phyloP scores from a whole-genome alignment of 2,888 invertebrate genomes.

The Baronia brevicornis region DNA sequence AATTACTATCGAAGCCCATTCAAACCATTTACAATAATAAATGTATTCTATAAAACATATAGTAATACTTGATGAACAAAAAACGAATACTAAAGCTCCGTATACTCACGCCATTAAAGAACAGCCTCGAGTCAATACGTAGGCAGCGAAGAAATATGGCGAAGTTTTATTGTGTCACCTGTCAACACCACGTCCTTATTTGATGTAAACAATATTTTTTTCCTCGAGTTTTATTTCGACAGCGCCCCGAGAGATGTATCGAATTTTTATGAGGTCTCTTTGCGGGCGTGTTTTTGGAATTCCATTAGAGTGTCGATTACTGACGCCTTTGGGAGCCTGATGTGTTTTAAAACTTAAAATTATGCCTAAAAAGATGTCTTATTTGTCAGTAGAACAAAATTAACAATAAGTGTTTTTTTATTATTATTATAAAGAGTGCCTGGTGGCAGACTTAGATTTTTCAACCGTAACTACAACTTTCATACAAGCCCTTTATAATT shows the following conservation, averaged over 20 bases:
- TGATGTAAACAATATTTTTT: constrained; percentile 31
- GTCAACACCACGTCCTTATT: constrained; percentile 28
- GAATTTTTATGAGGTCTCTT: constrained; percentile 38
- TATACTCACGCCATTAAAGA: background rate
- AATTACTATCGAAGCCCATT: constrained; percentile 13
- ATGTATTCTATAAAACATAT: constrained; percentile 9
- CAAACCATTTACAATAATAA: constrained; percentile 11
- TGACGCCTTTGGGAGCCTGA: constrained; percentile 17
- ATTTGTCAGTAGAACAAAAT: background rate
- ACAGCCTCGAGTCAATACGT: background rate
- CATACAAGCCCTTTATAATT: too few relatives aligned
- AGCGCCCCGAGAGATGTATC: constrained; percentile 34
- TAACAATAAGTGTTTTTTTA: background rate
- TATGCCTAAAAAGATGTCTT: background rate
- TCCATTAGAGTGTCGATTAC: constrained; percentile 43
- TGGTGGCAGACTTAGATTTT: too few relatives aligned
- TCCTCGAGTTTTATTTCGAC: constrained; percentile 17
- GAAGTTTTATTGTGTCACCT: constrained; percentile 24
- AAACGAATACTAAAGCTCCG: background rate
- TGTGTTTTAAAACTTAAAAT: constrained; percentile 11
- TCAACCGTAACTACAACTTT: too few relatives aligned
- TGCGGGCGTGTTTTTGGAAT: constrained; percentile 26
- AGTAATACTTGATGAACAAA: background rate
- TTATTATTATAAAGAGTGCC: too few relatives aligned
- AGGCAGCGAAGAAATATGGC: background rate